A percentile compares a stretch with the other conserved stretches of the same genome.
These are phyloP conservation scores for Heterotis niloticus DNA, from an alignment of 2,113 vertebrate species.

Conservation along the genomic window DNA sequence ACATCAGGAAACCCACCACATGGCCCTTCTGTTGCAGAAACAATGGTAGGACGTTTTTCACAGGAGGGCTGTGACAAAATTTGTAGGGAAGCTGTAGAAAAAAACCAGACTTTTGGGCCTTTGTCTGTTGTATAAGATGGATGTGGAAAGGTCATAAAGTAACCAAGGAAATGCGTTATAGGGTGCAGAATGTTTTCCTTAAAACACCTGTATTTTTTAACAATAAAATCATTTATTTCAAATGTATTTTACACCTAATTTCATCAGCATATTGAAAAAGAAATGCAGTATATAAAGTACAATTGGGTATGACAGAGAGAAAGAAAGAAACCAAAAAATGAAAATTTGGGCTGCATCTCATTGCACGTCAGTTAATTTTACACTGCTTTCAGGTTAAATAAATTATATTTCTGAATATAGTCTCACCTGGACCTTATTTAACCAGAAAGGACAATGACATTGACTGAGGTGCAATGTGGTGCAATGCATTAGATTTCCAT, in stretches of 20 bases:
- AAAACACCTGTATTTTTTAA: neutral
- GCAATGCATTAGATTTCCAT: neutral
- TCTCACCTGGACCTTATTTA: too few relatives aligned
- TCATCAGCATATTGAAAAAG: neutral
- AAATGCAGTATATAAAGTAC: neutral
- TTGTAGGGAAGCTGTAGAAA: neutral
- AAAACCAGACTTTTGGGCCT: neutral
- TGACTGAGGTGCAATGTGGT: too few relatives aligned
- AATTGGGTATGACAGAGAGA: neutral
- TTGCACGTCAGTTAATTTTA: too few relatives aligned
- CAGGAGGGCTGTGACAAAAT: neutral
- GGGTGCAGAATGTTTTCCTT: too few relatives aligned
- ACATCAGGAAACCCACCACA: too few relatives aligned
- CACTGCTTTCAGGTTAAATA: too few relatives aligned
- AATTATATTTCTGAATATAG: too few relatives aligned
- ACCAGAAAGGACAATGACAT: too few relatives aligned
- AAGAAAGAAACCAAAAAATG: neutral
- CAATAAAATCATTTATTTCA: slow-evolving; percentile 6
- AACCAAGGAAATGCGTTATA: neutral
- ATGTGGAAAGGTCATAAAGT: neutral
- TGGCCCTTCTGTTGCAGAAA: too few relatives aligned
- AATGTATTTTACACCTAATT: neutral
- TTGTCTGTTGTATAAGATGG: neutral
- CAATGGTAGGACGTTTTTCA: neutral
- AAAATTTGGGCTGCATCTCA: neutral